Evolutionary conservation across 2,888 invertebrate species (phyloP).

Genomic region (Antitype chi): DNA sequence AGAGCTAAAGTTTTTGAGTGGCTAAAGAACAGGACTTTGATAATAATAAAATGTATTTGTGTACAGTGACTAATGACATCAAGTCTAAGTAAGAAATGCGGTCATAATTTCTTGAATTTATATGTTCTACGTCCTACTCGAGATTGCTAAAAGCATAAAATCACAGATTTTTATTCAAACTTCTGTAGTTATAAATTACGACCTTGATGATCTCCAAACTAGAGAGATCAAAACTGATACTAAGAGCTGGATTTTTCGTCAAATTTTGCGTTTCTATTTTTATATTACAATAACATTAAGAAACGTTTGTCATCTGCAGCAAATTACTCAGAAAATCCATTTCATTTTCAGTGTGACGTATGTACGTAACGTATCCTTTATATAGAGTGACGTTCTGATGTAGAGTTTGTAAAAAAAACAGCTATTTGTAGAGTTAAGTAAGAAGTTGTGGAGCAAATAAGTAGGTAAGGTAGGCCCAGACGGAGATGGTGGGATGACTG

Average conservation of each 20-base stretch:
- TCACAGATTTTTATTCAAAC: slow-evolving; percentile 18
- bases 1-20: slow-evolving; percentile 21
- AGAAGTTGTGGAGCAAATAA: not conserved
- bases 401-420: not conserved
- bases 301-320: not conserved
- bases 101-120: slow-evolving; percentile 57
- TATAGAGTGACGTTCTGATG: not conserved
- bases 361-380: not conserved
- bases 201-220: slow-evolving; percentile 50
- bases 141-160: slow-evolving; percentile 43
- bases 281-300: slow-evolving; percentile 11
- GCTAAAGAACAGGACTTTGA: slow-evolving; percentile 21
- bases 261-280: slow-evolving; percentile 24
- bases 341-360: not conserved
- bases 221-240: slow-evolving; percentile 10
- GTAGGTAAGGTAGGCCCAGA: too few species aligned
- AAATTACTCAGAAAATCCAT: not conserved
- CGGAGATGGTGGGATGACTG: too few species aligned
- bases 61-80: slow-evolving; percentile 62
- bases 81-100: slow-evolving; percentile 48
- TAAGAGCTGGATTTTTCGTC: slow-evolving; percentile 5
- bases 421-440: not conserved
- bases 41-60: slow-evolving; percentile 55
- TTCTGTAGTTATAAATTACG: slow-evolving; percentile 44
- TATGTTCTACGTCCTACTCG: slow-evolving; percentile 51